Conservation (phyloP, 2,888 invertebrate genomes). For the Stenodema calcarata region DNA sequence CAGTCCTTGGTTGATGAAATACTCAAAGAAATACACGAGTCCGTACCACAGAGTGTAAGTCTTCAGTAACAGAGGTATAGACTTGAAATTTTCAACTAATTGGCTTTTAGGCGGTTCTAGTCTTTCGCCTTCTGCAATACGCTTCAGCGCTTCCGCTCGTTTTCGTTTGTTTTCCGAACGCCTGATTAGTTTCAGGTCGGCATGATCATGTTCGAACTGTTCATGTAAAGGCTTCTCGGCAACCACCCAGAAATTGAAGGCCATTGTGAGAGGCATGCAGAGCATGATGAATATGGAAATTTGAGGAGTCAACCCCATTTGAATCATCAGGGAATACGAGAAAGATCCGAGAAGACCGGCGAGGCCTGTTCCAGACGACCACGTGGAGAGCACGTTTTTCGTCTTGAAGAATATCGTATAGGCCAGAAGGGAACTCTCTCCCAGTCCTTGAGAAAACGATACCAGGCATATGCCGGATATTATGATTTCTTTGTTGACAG, state of each 20-base stretch:
- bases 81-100: background rate
- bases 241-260: constrained; percentile 45
- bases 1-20: constrained; percentile 87
- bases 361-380: constrained; percentile 86
- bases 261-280: constrained; percentile 56
- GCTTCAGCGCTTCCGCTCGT: background rate
- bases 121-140: background rate
- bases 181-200: background rate
- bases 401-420: constrained; percentile 71
- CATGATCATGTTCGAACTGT: constrained; percentile 8
- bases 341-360: constrained; percentile 81
- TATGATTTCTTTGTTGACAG: constrained; percentile 68
- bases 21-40: constrained; percentile 82
- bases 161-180: background rate
- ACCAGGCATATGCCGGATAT: constrained; percentile 75
- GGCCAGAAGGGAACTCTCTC: constrained; percentile 78
- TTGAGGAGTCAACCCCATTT: constrained; percentile 53
- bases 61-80: constrained; percentile 27
- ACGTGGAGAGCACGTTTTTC: constrained; percentile 74
- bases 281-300: constrained; percentile 55
- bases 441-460: constrained; percentile 77
- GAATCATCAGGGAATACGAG: constrained; percentile 65
- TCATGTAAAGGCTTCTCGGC: constrained; percentile 29
- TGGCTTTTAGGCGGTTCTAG: background rate
- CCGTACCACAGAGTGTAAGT: constrained; percentile 77